Evolutionary conservation across 2,888 invertebrate genomes (phyloP), one percentile per base, ranked within the genome.

Genomic region (Cataglyphis albicans): DNA sequence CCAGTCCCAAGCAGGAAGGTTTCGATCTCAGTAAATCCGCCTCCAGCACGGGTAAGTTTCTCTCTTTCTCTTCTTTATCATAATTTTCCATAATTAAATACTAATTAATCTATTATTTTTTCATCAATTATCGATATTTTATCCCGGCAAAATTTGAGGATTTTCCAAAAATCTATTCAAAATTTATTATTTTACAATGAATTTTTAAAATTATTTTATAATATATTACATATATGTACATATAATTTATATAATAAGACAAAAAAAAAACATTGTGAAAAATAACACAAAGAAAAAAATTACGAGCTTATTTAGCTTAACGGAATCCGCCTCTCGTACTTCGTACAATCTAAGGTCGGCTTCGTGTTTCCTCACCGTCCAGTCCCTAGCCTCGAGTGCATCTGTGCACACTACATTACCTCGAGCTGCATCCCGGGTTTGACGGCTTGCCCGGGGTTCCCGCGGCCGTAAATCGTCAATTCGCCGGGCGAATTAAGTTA

Each of bases 1-100:
- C 92, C 55, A 94, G 94, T 70, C 97, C 97, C 91, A 96, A 96
- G 93, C 97, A 97, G 92, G 96, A 96, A 90, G 96, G 96, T 81
- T 94, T 94, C 91, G 96, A 96, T 90, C 95, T 96, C 86, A 96
- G 96, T 92, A 97, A 97, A 93, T 95, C 96, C 83, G 95, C 96
- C 86, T 95, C 96, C 91, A 96, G 96, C 95, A 94, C 96, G 90
- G 96, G 97, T 97, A 92, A 95, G 96, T 95, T n/a, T 64, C n/a
- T 35, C 9, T 52, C n/a, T 41, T 15, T 72, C 38, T 61, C 64
- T 9, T 15, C 55, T 52, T 65, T 25, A 35, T 55, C 21, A 12
- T 21, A 21, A 21, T 21, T 21, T n/a, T 25, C n/a, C 55, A 4
- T 38, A 32, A 44, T 25, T 67, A 25, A 35, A 15, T 10, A 21